phyloP scores from a whole-genome alignment of 2,888 invertebrate genomes.

The Synanthedon andrenaeformis region DNA sequence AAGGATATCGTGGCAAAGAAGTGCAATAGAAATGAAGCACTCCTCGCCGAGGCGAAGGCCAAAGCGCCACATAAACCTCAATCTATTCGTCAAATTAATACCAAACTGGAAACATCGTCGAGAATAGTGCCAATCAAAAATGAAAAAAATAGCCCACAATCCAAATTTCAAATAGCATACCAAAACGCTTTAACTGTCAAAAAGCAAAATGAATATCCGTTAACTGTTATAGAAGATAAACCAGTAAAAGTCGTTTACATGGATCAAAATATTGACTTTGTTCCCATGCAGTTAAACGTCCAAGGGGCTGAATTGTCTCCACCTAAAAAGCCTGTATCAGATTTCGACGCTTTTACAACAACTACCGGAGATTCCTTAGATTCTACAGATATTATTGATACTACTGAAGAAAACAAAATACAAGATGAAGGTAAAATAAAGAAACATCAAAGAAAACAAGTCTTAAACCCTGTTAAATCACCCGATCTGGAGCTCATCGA shows the following conservation, averaged over 20 bases:
- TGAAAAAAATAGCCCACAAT: constrained; percentile 44
- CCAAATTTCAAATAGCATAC: constrained; percentile 55
- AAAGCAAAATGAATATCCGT: constrained; percentile 41
- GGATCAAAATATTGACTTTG: constrained; percentile 36
- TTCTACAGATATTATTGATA: constrained; percentile 32
- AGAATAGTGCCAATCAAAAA: constrained; percentile 22
- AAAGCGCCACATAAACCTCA: constrained; percentile 31
- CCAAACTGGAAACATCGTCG: constrained; percentile 20
- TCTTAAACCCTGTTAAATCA: constrained; percentile 54
- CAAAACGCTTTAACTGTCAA: constrained; percentile 52
- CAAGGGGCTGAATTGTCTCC: constrained; percentile 52
- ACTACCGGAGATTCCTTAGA: constrained; percentile 41
- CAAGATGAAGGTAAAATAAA: constrained; percentile 43
- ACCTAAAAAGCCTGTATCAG: constrained; percentile 23
- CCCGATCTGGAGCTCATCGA: constrained; percentile 60
- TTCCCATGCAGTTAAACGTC: constrained; percentile 36
- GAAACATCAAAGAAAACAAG: constrained; percentile 65
- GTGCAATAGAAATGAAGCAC: constrained; percentile 31
- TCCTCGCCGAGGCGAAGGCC: constrained; percentile 30
- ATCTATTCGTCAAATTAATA: constrained; percentile 17
- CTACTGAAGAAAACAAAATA: constrained; percentile 28
- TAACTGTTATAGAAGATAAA: constrained; percentile 58
- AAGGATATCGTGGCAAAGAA: constrained; percentile 31
- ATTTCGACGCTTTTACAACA: constrained; percentile 19
- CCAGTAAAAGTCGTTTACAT: constrained; percentile 59